Percentiles rank a stretch among this genome's conserved stretches.
Evolutionary conservation across 2,113 vertebrate species (phyloP).

Genomic region (Meriones unguiculatus): DNA sequence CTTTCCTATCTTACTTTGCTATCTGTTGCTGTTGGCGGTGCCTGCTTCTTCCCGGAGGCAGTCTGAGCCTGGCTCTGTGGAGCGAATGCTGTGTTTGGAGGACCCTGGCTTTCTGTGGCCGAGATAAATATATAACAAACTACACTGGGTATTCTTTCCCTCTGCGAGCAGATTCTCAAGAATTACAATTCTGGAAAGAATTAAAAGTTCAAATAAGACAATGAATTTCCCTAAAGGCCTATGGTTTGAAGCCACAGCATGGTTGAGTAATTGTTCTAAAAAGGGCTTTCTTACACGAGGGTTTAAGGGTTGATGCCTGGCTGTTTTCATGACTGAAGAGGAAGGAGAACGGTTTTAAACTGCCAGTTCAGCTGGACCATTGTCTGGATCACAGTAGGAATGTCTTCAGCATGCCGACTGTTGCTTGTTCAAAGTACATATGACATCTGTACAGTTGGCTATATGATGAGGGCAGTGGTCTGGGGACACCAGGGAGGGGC

Average conservation of each 20-base stretch:
- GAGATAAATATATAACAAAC: slow-evolving; percentile 63
- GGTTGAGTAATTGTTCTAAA: slow-evolving; percentile 39
- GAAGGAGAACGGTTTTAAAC: background rate
- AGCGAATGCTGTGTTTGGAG: slow-evolving; percentile 56
- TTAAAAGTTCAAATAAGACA: background rate
- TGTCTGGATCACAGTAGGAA: background rate
- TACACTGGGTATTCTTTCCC: slow-evolving; percentile 55
- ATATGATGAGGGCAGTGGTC: fast-evolving
- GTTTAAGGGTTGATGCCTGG: background rate
- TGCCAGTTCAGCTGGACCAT: background rate
- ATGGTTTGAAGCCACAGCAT: slow-evolving; percentile 45
- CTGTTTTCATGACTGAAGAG: background rate
- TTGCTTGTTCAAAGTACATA: background rate
- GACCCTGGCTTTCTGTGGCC: slow-evolving; percentile 54
- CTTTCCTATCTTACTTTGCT: slow-evolving; percentile 24
- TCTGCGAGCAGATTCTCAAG: slow-evolving; percentile 61
- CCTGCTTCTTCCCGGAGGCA: background rate
- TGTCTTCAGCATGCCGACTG: background rate
- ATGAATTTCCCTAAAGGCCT: slow-evolving; percentile 42
- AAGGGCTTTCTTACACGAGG: background rate
- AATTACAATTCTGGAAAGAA: slow-evolving; percentile 67
- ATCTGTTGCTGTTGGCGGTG: slow-evolving; percentile 60
- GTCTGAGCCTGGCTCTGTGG: slow-evolving; percentile 47
- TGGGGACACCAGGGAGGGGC: background rate
- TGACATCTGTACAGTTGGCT: background rate